A percentile compares a stretch with the other conserved stretches of the same genome.
These are phyloP conservation scores for Lepilemur septentrionalis DNA, from an alignment of 2,797 vertebrate genomes.

Conservation along the genomic window DNA sequence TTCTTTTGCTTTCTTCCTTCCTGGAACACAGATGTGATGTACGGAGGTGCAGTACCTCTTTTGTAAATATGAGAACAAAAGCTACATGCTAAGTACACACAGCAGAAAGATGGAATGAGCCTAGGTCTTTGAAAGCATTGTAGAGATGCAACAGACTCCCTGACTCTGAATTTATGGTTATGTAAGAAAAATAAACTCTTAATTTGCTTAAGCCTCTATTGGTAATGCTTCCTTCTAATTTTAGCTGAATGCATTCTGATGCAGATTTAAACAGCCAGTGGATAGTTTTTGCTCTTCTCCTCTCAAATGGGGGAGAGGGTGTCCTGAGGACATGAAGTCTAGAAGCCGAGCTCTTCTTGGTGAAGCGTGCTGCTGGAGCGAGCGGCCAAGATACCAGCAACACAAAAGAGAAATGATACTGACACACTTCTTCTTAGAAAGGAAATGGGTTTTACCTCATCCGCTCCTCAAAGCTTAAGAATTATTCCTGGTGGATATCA, in stretches of 20 bases:
- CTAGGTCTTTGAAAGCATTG: background rate
- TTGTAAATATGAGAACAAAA: background rate
- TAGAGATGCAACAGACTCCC: background rate
- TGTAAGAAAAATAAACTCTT: background rate
- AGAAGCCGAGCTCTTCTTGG: background rate
- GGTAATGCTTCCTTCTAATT: background rate
- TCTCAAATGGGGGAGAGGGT: background rate
- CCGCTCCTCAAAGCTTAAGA: background rate
- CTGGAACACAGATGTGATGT: background rate
- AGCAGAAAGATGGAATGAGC: background rate
- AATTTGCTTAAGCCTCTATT: background rate
- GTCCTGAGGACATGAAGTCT: background rate
- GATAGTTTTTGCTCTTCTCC: background rate
- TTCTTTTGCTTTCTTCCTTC: background rate
- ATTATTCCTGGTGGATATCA: background rate
- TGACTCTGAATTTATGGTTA: background rate
- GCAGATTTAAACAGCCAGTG: background rate
- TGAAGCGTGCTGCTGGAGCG: background rate
- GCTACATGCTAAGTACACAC: background rate
- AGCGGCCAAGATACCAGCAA: background rate
- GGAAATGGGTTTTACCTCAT: background rate
- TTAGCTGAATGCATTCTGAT: background rate
- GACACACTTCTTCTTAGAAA: background rate
- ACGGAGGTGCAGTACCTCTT: background rate
- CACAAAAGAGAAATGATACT: background rate